These are phyloP conservation scores for Nycticebus coucang DNA, from an alignment of 2,113 vertebrate species.

Conservation along the genomic window DNA sequence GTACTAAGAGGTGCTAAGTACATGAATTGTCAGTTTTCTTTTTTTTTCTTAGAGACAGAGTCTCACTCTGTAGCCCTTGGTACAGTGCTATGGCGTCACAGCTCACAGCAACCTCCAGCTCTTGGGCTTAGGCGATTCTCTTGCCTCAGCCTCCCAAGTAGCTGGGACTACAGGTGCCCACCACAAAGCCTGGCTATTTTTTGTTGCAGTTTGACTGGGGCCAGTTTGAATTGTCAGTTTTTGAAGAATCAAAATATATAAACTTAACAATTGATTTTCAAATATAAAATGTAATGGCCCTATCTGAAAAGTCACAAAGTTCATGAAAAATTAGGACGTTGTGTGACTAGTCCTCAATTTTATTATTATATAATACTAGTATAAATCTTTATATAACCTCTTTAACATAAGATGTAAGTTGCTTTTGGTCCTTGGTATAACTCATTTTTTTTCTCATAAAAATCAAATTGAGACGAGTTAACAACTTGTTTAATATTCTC, in stretches of 20 bases:
- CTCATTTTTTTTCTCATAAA: not conserved
- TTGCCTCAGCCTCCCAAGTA: too few species aligned
- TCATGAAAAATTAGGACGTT: not conserved
- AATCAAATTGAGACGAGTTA: not conserved
- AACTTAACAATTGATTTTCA: not conserved
- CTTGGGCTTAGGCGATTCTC: too few species aligned
- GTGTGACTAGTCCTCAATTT: not conserved
- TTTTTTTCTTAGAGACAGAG: too few species aligned
- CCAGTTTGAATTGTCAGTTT: not conserved
- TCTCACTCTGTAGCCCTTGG: too few species aligned
- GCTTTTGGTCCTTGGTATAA: not conserved
- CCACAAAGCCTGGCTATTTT: too few species aligned
- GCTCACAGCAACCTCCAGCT: too few species aligned
- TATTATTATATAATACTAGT: not conserved
- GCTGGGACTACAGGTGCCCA: too few species aligned
- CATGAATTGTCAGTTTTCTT: not conserved
- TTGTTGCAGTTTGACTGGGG: too few species aligned
- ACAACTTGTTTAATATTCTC: constrained; percentile 4
- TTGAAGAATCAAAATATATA: constrained; percentile 21
- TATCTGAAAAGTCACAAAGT: not conserved
- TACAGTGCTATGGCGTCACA: too few species aligned
- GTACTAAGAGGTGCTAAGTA: not conserved
- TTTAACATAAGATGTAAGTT: not conserved
- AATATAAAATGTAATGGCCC: not conserved
- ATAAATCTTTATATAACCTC: not conserved